A percentile compares a stretch with the other conserved stretches of the same genome.
phyloP scores from a whole-genome alignment of 2,113 vertebrate species.

The Peromyscus maniculatus region DNA sequence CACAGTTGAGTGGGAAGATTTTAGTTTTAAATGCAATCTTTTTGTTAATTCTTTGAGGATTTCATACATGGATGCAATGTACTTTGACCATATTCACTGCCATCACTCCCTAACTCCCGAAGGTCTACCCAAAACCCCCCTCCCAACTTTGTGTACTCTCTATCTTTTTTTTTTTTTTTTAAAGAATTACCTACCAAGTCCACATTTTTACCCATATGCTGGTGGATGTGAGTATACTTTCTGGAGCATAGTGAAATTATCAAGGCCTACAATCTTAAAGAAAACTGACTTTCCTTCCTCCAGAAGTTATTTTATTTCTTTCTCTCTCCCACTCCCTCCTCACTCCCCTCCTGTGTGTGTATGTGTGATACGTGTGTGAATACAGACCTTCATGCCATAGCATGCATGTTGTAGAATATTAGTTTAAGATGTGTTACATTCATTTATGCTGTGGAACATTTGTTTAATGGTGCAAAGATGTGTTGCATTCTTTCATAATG shows the following conservation, averaged over 20 bases:
- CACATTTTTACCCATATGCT: neutral
- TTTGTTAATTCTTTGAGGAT: neutral
- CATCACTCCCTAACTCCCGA: neutral
- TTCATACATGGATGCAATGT: neutral
- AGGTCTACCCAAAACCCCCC: neutral
- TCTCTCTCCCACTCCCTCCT: neutral
- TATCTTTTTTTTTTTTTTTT: no score
- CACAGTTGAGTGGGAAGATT: neutral
- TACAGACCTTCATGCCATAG: neutral
- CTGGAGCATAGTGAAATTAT: neutral
- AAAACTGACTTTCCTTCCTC: neutral
- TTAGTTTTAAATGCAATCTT: neutral
- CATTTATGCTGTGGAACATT: neutral
- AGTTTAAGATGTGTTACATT: neutral
- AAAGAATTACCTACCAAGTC: neutral
- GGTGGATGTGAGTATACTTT: neutral
- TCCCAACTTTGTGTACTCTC: neutral
- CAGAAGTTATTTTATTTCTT: neutral
- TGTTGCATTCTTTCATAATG: neutral
- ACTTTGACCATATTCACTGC: neutral
- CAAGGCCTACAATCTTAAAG: neutral
- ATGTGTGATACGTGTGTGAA: neutral
- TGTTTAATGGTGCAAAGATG: neutral
- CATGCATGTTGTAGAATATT: neutral
- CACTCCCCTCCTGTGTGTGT: neutral